These are phyloP conservation scores for Metellina segmentata DNA, from an alignment of 2,888 invertebrate species.

Conservation along the genomic window DNA sequence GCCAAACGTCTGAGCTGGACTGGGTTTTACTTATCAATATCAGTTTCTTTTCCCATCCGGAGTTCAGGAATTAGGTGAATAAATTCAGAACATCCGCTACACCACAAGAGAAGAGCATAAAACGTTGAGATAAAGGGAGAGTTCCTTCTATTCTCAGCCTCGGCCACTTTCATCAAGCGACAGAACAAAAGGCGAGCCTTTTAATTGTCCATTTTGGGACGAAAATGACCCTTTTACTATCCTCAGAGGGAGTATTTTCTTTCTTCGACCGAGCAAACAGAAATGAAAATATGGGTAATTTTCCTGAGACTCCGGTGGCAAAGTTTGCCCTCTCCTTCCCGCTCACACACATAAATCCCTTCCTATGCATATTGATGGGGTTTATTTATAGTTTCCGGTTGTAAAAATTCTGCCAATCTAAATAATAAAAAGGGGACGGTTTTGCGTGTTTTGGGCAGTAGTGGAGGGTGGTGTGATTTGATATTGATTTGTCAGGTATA, in stretches of 20 bases:
- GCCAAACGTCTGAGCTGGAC: too few species aligned
- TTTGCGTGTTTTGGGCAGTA: not conserved
- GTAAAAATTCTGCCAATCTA: constrained; percentile 20
- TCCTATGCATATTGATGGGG: constrained; percentile 40
- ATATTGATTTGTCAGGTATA: not conserved
- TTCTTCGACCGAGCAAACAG: not conserved
- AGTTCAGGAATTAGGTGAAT: too few species aligned
- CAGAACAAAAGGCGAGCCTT: constrained; percentile 10
- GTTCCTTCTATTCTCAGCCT: not conserved
- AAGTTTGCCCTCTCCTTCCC: not conserved
- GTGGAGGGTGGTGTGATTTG: not conserved
- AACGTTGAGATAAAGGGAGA: too few species aligned
- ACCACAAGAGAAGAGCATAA: too few species aligned
- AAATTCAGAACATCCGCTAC: too few species aligned
- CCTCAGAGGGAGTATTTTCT: not conserved
- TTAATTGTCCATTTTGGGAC: constrained; percentile 50
- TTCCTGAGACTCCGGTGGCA: not conserved
- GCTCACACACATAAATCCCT: constrained; percentile 1
- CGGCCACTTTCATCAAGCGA: not conserved
- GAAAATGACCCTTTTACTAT: constrained; percentile 43
- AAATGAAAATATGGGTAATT: constrained; percentile 26
- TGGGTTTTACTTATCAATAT: too few species aligned
- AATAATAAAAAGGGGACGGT: constrained; percentile 7
- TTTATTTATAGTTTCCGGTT: constrained; percentile 40
- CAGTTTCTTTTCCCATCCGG: too few species aligned